These are phyloP conservation scores for Himantopus leucocephalus DNA, from an alignment of 2,113 vertebrate genomes.

Conservation along the genomic window DNA sequence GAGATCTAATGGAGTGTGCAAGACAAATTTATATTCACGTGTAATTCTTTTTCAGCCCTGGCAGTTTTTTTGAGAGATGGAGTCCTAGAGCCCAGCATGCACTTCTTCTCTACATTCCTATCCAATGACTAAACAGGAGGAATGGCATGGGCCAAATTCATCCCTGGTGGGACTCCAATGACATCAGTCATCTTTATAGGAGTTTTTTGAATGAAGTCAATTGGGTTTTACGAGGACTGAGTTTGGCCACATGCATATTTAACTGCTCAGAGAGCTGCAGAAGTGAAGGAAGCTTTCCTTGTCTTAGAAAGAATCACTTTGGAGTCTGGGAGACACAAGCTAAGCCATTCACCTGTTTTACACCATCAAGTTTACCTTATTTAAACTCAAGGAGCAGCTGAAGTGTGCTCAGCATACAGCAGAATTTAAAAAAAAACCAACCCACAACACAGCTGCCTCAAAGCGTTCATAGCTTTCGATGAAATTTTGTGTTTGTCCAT, in stretches of 20 bases:
- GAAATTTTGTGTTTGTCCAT: not conserved
- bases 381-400: not conserved
- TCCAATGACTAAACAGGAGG: constrained; percentile 53
- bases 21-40: constrained; percentile 9
- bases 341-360: not conserved
- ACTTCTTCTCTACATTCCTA: constrained; percentile 59
- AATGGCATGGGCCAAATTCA: constrained; percentile 55
- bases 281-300: not conserved
- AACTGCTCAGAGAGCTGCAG: constrained; percentile 14
- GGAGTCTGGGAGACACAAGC: not conserved
- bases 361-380: not conserved
- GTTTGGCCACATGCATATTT: constrained; percentile 19
- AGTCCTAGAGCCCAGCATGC: constrained; percentile 34
- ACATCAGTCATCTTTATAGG: constrained; percentile 65
- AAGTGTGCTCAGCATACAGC: not conserved
- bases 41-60: constrained; percentile 27
- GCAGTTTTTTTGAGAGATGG: constrained; percentile 36
- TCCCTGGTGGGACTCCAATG: constrained; percentile 56
- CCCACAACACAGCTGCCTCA: not conserved
- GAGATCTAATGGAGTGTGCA: not conserved
- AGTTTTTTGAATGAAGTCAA: constrained; percentile 41
- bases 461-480: not conserved
- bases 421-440: not conserved
- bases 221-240: constrained; percentile 32
- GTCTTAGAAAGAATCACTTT: not conserved